phyloP scores from a whole-genome alignment of 2,113 vertebrate genomes.

The Synodontis membranacea region DNA sequence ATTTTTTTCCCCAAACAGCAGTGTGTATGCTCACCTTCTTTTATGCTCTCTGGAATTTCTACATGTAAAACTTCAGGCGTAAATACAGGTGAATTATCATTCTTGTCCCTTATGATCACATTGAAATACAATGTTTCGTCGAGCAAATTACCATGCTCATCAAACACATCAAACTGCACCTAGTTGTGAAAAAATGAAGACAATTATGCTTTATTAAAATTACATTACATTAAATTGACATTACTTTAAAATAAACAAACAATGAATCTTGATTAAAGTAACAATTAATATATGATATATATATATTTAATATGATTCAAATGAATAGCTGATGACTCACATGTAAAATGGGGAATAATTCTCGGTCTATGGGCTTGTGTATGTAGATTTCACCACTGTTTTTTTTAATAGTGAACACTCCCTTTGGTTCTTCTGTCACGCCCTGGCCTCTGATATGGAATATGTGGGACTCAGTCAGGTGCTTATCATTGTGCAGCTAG shows the following conservation, averaged over 20 bases:
- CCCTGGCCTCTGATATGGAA: slow-evolving; percentile 75
- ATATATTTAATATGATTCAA: too few species aligned
- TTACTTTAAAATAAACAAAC: too few species aligned
- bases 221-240: too few species aligned
- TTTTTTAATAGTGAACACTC: slow-evolving; percentile 71
- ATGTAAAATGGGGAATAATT: slow-evolving; percentile 56
- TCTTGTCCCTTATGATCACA: slow-evolving; percentile 74
- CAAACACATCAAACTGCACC: slow-evolving; percentile 73
- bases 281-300: too few species aligned
- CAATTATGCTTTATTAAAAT: too few species aligned
- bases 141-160: rapidly evolving
- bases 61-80: too few species aligned
- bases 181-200: slow-evolving; percentile 52
- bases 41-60: too few species aligned
- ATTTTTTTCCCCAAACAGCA: too few species aligned
- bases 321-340: slow-evolving; percentile 62
- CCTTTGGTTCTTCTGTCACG: slow-evolving; percentile 62
- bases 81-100: slow-evolving; percentile 78
- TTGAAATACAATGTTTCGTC: slow-evolving; percentile 76
- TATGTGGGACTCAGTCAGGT: rapidly evolving
- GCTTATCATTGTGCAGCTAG: slow-evolving; percentile 69
- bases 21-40: too few species aligned
- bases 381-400: slow-evolving; percentile 59
- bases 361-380: slow-evolving; percentile 70
- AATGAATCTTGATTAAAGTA: too few species aligned